phyloP scores from a whole-genome alignment of 2,113 vertebrate species.

The Perognathus longimembris region DNA sequence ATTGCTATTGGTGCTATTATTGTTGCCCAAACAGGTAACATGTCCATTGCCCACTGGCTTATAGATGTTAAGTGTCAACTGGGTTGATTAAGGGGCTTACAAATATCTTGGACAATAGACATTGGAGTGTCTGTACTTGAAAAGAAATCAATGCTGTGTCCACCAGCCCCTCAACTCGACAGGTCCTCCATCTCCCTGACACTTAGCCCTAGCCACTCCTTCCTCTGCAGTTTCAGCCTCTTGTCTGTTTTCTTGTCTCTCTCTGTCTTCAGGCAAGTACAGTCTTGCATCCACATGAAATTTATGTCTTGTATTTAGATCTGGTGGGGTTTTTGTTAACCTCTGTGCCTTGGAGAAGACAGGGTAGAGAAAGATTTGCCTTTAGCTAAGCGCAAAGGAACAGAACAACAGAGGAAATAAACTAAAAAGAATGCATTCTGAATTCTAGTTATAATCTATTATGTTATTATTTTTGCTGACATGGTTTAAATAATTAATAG shows the following conservation, averaged over 20 bases:
- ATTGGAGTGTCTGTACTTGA: background rate
- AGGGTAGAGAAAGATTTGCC: background rate
- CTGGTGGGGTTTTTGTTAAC: background rate
- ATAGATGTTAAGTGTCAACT: background rate
- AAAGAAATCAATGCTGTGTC: background rate
- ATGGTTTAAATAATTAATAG: constrained; percentile 36
- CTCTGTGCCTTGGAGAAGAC: background rate
- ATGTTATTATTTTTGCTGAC: constrained; percentile 28
- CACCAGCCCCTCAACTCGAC: background rate
- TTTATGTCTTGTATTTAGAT: constrained; percentile 31
- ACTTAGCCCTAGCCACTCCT: background rate
- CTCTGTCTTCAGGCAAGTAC: background rate
- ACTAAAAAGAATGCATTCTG: background rate
- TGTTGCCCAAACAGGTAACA: background rate
- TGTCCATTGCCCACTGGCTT: background rate
- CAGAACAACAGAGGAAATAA: background rate
- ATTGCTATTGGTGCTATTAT: background rate
- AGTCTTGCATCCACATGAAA: background rate
- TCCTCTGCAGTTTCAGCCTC: background rate
- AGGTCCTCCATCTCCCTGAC: background rate
- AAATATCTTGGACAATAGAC: background rate
- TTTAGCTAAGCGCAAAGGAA: background rate
- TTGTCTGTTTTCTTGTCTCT: background rate
- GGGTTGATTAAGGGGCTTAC: background rate
- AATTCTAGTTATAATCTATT: constrained; percentile 37